Evolutionary conservation across 2,113 vertebrate genomes (phyloP), one percentile per base, ranked within the genome.

Genomic region (Rana temporaria): DNA sequence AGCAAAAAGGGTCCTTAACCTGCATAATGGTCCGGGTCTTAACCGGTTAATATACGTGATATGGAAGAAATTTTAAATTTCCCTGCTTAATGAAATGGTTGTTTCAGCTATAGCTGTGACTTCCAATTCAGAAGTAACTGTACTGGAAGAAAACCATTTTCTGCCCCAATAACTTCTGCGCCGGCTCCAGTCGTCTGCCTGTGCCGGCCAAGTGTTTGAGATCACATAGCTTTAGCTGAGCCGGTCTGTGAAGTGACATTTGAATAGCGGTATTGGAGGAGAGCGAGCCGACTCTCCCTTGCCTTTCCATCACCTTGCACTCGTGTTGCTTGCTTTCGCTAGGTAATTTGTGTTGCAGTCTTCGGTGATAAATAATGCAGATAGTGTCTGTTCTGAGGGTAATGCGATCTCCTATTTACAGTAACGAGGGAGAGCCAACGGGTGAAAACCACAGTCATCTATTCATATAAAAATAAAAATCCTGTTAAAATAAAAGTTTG

Each of bases 111-210:
- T 57, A 38, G 53, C 71, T 57, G 55, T 57, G 34, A 34, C 32
- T 73, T 57, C 38, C 52, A 24, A 48, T 62, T 20, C 38, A 55
- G 17, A 4, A 19, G 62, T 38, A 53, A 64, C 24, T 53, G 59
- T 52, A 19, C 22, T 64, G 60, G 75, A 65, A 65, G 59, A 77
- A 64, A 63, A n/a, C 15, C 42, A 55, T 78, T 78, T 53, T 78
- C 60, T 78, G 75, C 75, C 60, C 75, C 52, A 78, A 53, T 78
- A 78, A 78, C 38, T 78, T 65, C 38, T 11, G 8, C 56, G 57
- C 34, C 11, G 30, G 17, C 34, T 38, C 4, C 4, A 19, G 34
- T 74, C 26, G 15, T 59, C 71, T 74, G 57, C 19, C 71, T 34
- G 55, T 3, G 15, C 5, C 24, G n/a, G 70, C 15, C 16, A 6